Base-by-base conservation (phyloP, 2,888 invertebrate species). In the Ypsolopha sequella region DNA sequence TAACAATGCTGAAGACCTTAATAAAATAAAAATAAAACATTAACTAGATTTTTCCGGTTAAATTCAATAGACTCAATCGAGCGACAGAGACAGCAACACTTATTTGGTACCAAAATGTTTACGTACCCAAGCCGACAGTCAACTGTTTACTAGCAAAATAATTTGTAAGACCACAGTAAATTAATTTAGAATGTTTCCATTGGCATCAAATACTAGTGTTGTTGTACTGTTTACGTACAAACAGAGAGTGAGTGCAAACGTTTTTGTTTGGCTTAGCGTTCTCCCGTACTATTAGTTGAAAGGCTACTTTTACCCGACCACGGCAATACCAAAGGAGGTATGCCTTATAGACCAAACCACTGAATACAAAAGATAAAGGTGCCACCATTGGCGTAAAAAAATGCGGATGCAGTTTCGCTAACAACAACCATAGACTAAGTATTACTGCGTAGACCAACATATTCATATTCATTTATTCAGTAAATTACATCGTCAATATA, bases 81-180 rank as follows among this genome's bases (percentile, higher is more conserved):
- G 9, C 9, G 61, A 59, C 60, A 60, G 60, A 60, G 65, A 65
- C 62, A 24, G 24, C 24, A 24, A 73, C 62, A 65, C 60, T 67
- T 63, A 68, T 68, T 73, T 78, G 81, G 80, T 66, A n/a, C 74
- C 67, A 71, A 64, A 73, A 77, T 79, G 75, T 80, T 81, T 77
- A 65, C 74, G 60, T 60, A 69, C 66, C 73, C 73, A 77, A 79
- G 65, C 56, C 55, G 55, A 63, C 59, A 60, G 61, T 60, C 62
- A 60, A 65, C 44, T 80, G 73, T 82, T 79, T 73, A 65, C 75
- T 62, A 57, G 64, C 67, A 76, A 70, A 80, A 81, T 78, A 80
- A 77, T 75, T 70, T 73, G 70, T 79, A 76, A 82, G 75, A 64
- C 74, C 48, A 77, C 62, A 58, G 70, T 71, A 80, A 80, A 81